Evolutionary conservation across 2,797 vertebrate genomes (phyloP), one percentile per base, ranked within the genome.

Genomic region (Centroberyx gerrardi): DNA sequence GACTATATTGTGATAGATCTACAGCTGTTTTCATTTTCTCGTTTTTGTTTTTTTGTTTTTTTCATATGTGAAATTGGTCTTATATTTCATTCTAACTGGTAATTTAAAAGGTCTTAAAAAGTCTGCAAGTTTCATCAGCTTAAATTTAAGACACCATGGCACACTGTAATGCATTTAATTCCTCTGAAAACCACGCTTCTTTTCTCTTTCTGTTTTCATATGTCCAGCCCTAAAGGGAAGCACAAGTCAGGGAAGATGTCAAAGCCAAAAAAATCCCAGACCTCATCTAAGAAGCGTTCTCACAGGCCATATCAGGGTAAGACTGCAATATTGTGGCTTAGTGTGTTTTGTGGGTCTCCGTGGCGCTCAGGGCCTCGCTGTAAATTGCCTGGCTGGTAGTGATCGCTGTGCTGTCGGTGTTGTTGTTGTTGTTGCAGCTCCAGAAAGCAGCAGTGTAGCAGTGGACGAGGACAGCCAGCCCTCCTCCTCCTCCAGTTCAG

Each of bases 221-320:
- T 74, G 12, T 92, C 15, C 82, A 99, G 97, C 81, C 94, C 96
- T 28, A 98, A 97, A 96, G 96, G 96, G 81, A 97, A 97, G 89
- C 95, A 97, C 90, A 98, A 97, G 89, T 95, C 95, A 90, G 90
- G 93, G 85, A 99, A 96, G 92, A 92, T 90, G 75, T 94, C 95
- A 65, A 97, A 97, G 94, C 93, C 90, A 69, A 97, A 88, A 88
- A 94, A 94, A 87, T 95, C 95, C 86, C 92, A 95, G 86, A 94
- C 94, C 88, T 93, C 95, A 87, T 88, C 93, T 42, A 96, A 94
- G 88, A 96, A 90, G 66, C 94, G 91, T 65, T 96, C 96, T 90
- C 95, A 92, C 78, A 96, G 95, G 83, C 90, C 95, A 68, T 94
- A 95, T 91, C 95, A 96, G 81, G 97, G 98, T 99, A 95, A 68